phyloP scores from a whole-genome alignment of 2,113 vertebrate species.

The Casuarius casuarius region DNA sequence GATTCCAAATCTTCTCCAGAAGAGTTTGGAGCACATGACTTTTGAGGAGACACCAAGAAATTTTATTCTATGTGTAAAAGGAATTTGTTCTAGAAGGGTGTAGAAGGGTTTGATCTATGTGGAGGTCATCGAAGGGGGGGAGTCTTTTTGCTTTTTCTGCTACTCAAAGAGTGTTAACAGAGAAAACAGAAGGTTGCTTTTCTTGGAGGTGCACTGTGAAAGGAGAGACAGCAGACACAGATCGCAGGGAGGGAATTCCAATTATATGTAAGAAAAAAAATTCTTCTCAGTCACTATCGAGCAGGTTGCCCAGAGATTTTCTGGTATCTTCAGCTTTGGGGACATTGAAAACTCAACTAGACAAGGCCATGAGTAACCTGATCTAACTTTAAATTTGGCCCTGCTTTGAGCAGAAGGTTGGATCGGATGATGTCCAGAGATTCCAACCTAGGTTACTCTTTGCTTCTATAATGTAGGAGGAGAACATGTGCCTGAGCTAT shows the following conservation, averaged over 20 bases:
- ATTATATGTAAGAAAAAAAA: background rate
- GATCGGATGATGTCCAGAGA: fast-evolving
- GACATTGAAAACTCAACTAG: background rate
- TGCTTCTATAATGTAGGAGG: background rate
- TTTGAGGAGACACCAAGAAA: background rate
- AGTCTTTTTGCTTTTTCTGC: background rate
- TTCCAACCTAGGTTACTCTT: background rate
- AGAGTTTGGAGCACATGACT: background rate
- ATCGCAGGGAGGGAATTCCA: background rate
- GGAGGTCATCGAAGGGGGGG: background rate
- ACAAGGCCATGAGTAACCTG: background rate
- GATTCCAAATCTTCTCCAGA: background rate
- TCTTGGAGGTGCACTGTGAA: background rate
- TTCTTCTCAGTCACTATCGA: background rate
- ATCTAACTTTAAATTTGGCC: background rate
- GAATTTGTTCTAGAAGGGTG: too few species aligned
- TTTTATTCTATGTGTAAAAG: background rate
- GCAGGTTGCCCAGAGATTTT: background rate
- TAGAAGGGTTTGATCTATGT: background rate
- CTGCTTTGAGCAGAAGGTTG: fast-evolving
- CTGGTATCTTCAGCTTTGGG: background rate
- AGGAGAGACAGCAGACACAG: background rate
- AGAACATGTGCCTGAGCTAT: background rate
- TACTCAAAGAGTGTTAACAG: background rate
- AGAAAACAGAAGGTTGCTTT: background rate